A percentile compares a stretch with the other conserved stretches of the same genome.
Conservation (phyloP, 2,888 invertebrate species). For the Nomada lathburiana region DNA sequence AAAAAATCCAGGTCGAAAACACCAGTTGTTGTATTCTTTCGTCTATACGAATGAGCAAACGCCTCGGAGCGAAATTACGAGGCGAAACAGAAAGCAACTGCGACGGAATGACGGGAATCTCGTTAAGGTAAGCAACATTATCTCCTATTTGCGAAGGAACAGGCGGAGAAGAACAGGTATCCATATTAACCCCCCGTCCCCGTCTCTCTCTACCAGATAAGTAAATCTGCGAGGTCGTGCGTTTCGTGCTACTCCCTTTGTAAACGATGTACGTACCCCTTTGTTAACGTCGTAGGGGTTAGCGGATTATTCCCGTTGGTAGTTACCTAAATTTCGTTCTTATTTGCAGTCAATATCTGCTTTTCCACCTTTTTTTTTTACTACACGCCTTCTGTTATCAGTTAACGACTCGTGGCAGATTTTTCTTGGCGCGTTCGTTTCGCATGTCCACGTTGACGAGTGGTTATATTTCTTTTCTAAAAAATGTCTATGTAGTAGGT, state of each 20-base stretch:
- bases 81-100: constrained; percentile 25
- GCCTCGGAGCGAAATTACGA: constrained; percentile 42
- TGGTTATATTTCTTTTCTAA: not conserved
- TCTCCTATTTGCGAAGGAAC: constrained; percentile 64
- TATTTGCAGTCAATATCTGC: constrained; percentile 42
- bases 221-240: constrained; percentile 7
- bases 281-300: constrained; percentile 67
- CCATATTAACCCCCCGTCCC: constrained; percentile 25
- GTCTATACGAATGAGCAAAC: constrained; percentile 2
- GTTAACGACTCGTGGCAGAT: not conserved
- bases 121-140: constrained; percentile 74
- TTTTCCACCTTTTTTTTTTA: not conserved
- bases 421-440: not conserved
- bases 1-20: constrained; percentile 45
- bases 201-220: not conserved
- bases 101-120: constrained; percentile 54
- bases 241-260: constrained; percentile 36
- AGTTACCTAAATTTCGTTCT: constrained; percentile 56
- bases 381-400: not conserved
- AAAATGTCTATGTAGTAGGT: not conserved
- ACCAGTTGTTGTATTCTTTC: constrained; percentile 22
- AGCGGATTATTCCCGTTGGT: constrained; percentile 45
- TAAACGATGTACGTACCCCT: constrained; percentile 68
- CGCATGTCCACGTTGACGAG: not conserved
- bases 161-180: constrained; percentile 9